Percentiles rank a stretch among this genome's conserved stretches.
phyloP scores from a whole-genome alignment of 2,797 vertebrate species.

The Catamblyrhynchus diadema region DNA sequence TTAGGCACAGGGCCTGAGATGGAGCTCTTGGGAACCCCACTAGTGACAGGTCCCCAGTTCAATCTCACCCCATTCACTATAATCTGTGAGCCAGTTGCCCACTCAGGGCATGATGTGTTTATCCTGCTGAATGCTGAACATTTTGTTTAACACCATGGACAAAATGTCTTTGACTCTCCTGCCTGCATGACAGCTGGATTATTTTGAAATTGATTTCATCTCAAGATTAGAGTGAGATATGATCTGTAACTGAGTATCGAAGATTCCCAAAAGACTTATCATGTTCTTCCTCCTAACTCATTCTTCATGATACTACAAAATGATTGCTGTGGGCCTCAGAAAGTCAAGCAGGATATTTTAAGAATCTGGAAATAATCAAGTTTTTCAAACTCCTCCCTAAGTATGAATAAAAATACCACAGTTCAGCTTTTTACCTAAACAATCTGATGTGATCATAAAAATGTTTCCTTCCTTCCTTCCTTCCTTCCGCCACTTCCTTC shows the following conservation, averaged over 20 bases:
- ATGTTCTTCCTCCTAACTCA: background rate
- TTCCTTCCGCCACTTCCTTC: too few species aligned
- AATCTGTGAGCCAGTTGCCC: fast-evolving
- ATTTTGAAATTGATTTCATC: background rate
- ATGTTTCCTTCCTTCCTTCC: background rate
- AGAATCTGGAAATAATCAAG: background rate
- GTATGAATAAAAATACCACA: background rate
- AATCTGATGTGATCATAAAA: background rate
- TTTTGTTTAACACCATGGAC: background rate
- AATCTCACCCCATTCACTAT: too few species aligned
- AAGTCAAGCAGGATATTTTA: background rate
- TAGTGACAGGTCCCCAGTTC: background rate
- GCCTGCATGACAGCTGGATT: background rate
- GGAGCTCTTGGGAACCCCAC: background rate
- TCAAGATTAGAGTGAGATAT: background rate
- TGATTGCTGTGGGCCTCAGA: background rate
- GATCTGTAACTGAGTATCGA: background rate
- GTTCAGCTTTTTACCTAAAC: background rate
- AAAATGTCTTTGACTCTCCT: background rate
- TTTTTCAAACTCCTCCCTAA: background rate
- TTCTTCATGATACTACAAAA: background rate
- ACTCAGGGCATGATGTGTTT: background rate
- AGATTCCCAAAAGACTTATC: background rate
- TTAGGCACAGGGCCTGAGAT: too few species aligned
- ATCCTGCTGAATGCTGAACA: background rate